Evolutionary conservation across 2,113 vertebrate genomes (phyloP), one percentile per base, ranked within the genome.

Genomic region (Myocastor coypus): DNA sequence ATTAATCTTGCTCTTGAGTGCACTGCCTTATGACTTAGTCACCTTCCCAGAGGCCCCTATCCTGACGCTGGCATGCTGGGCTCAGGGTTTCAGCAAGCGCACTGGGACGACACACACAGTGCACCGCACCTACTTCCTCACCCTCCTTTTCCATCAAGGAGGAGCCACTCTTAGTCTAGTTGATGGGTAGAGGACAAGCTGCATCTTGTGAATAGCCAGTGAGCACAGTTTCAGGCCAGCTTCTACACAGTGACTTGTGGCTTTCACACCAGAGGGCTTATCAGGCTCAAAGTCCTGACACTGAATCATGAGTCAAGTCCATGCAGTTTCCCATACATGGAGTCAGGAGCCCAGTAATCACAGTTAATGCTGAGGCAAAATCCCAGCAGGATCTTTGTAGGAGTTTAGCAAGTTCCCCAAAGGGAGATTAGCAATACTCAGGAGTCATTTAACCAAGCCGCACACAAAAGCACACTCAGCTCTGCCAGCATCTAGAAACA

Each of bases 331-430:
- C 50, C 85, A 71, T 19, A 52, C 13, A 3, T 69, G 66, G 50
- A 89, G 3, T 42, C 69, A 83, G 73, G 92, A 84, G 24, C 20
- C 8, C 50, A 37, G 26, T 52, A 80, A 95, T 88, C 83, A 50
- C 59, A 55, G 71, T 93, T 87, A 59, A 52, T 50, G 42, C 75
- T 14, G 68, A 63, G 61, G 85, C 73, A 61, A 37, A 87, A 80
- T 86, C 80, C 89, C 83, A 64, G 69, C 42, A 50, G n/a, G 84
- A 81, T 82, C 66, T 84, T 85, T 32, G 50, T 12, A 77, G 30
- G 63, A 61, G 68, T 59, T 94, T 83, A 96, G 87, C 37, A 88
- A 88, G 14, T 86, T 94, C 92, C 94, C 91, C 66, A 66, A 55
- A 86, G 71, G 75, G 69, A 84, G 82, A 63, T 75, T 50, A 88